A percentile compares a stretch with the other conserved stretches of the same genome.
Conservation (phyloP, 1,140 invertebrate genomes). For the Antheraea pernyi region DNA sequence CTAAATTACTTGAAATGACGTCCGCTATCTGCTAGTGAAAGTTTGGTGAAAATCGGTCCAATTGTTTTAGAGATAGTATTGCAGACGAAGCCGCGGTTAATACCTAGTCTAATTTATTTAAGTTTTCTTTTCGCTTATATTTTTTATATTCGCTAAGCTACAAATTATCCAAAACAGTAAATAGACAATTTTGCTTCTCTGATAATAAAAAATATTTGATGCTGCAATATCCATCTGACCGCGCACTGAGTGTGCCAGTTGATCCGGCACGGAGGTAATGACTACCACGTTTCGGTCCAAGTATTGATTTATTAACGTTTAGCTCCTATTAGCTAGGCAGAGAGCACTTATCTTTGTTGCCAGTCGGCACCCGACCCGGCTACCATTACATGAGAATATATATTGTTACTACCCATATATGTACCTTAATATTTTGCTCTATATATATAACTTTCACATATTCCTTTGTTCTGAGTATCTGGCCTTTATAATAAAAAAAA, state of each 20-base stretch:
- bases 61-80: too few relatives aligned
- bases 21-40: too few relatives aligned
- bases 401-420: neutral
- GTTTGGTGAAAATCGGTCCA: too few relatives aligned
- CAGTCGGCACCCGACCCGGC: constrained; percentile 7
- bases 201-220: neutral
- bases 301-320: constrained; percentile 43
- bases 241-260: neutral
- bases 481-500: too few relatives aligned
- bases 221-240: neutral
- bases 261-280: constrained; percentile 16
- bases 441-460: too few relatives aligned
- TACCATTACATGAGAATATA: neutral
- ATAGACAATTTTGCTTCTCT: neutral
- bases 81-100: too few relatives aligned
- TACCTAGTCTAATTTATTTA: too few relatives aligned
- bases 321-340: constrained; percentile 29
- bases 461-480: too few relatives aligned
- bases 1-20: too few relatives aligned
- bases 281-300: constrained; percentile 11
- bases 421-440: neutral
- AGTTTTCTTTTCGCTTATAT: too few relatives aligned
- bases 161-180: neutral
- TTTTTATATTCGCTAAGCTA: too few relatives aligned
- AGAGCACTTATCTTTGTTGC: constrained; percentile 28